A percentile compares a stretch with the other conserved stretches of the same genome.
phyloP scores from a whole-genome alignment of 2,113 vertebrate species.

The Motacilla alba region DNA sequence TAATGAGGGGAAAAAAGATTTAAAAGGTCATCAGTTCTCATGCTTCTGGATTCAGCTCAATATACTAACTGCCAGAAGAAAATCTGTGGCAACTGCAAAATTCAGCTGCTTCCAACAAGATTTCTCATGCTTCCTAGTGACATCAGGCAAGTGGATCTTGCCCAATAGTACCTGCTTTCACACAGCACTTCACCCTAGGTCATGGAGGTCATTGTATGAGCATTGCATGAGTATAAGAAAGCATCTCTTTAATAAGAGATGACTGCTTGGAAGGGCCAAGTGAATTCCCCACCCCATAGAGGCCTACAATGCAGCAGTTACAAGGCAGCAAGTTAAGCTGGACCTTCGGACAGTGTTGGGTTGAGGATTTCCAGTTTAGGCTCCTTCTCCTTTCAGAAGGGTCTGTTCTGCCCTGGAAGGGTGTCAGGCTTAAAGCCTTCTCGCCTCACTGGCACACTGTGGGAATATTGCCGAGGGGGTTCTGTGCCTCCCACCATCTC shows the following conservation, averaged over 20 bases:
- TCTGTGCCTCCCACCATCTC: neutral
- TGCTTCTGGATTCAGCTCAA: neutral
- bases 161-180: neutral
- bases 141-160: neutral
- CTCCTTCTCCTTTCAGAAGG: neutral
- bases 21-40: neutral
- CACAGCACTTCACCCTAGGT: neutral
- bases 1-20: neutral
- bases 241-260: neutral
- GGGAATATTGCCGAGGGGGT: neutral
- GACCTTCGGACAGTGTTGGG: neutral
- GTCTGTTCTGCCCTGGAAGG: neutral
- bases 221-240: neutral
- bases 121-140: neutral
- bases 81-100: neutral
- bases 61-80: neutral
- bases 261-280: neutral
- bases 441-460: accelerated
- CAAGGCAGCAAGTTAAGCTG: neutral
- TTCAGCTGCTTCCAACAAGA: neutral
- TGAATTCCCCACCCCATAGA: neutral
- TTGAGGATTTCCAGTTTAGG: neutral
- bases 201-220: neutral
- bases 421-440: neutral
- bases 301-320: neutral